Conservation (phyloP, 2,888 invertebrate genomes). For the Drosophila mulleri region DNA sequence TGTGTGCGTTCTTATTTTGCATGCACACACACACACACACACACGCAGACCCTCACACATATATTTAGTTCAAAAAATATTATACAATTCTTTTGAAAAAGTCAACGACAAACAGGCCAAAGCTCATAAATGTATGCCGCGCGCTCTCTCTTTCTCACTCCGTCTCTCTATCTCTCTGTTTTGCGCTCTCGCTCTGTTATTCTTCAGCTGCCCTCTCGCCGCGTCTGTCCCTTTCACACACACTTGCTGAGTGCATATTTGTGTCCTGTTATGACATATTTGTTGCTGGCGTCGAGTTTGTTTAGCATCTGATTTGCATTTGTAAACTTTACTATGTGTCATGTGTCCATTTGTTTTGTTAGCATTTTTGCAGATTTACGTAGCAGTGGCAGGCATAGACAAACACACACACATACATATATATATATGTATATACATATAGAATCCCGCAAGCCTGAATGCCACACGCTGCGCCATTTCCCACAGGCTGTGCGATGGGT, state of each 20-base stretch:
- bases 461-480: slow-evolving; percentile 27
- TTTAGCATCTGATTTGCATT: slow-evolving; percentile 79
- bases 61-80: slow-evolving; percentile 71
- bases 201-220: neutral
- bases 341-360: slow-evolving; percentile 66
- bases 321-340: slow-evolving; percentile 75
- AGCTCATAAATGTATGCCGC: slow-evolving; percentile 70
- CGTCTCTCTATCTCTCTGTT: neutral
- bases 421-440: neutral
- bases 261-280: slow-evolving; percentile 75
- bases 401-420: neutral
- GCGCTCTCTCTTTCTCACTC: neutral
- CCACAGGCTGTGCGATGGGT: slow-evolving; percentile 4
- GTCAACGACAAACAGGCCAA: slow-evolving; percentile 70
- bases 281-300: slow-evolving; percentile 76
- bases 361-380: slow-evolving; percentile 69
- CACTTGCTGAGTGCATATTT: slow-evolving; percentile 55
- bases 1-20: slow-evolving; percentile 62
- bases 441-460: slow-evolving; percentile 5
- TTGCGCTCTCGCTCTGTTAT: neutral
- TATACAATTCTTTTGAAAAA: slow-evolving; percentile 77
- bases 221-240: slow-evolving; percentile 9
- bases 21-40: slow-evolving; percentile 52
- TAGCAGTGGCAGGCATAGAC: slow-evolving; percentile 56
- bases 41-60: slow-evolving; percentile 33